Evolutionary conservation across 1,140 invertebrate genomes (phyloP), one percentile per base, ranked within the genome.

Genomic region (Cyclina sinensis): DNA sequence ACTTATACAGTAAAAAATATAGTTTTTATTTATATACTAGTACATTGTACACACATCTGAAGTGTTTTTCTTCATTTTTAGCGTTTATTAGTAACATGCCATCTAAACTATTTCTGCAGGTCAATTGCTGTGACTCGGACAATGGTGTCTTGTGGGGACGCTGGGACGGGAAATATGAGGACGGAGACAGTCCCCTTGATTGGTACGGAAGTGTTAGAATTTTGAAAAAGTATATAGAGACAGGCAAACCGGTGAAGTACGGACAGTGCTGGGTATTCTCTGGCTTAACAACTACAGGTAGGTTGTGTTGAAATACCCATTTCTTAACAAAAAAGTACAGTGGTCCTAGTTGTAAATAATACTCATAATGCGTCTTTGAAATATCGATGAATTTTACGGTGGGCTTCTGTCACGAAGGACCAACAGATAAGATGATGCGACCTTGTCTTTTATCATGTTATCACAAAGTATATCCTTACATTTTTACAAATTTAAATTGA

Each of bases 251-350:
- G 0, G 98, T 99, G 0, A 98, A 98, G 94, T 99, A 97, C 93
- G 98, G 98, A 0, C 98, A 99, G 91, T 99, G 98, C 93, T 99
- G 98, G 98, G 98, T 99, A 0, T 99, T 98, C 94, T 97, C 98
- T 18, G 98, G 98, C 5, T 97, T 99, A 12, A 94, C 98, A 37
- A 97, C 98, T 0, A 98, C 98, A 91, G 96, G 97, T 97, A 96
- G 51, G 27, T 24, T 62, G 21, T n/a, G n/a, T n/a, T n/a, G n/a
- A n/a, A n/a, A n/a, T n/a, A n/a, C n/a, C n/a, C n/a, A n/a, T n/a
- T n/a, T n/a, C n/a, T n/a, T n/a, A n/a, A n/a, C n/a, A n/a, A n/a
- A n/a, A n/a, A n/a, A n/a, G n/a, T n/a, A n/a, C n/a, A n/a, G n/a
- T n/a, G n/a, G n/a, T n/a, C n/a, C n/a, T n/a, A n/a, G n/a, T n/a